Percentiles rank a stretch among this genome's conserved stretches.
Conservation (phyloP, 1,140 invertebrate species). For the Zaprionus camerounensis region DNA sequence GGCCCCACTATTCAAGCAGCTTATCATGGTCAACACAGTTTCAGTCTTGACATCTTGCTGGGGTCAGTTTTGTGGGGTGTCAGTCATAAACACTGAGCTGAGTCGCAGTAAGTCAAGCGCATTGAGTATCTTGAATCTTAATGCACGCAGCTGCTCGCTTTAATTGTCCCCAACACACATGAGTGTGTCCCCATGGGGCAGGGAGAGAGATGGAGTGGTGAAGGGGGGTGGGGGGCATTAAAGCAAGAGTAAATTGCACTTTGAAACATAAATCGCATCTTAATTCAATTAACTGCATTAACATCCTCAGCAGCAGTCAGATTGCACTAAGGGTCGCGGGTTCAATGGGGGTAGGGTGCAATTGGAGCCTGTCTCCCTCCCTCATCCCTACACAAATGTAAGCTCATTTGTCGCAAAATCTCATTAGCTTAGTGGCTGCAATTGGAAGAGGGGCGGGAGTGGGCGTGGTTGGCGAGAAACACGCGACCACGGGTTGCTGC, state of each 20-base stretch:
- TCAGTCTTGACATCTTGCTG: too few relatives aligned
- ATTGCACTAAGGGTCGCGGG: neutral
- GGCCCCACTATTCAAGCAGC: too few relatives aligned
- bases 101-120: too few relatives aligned
- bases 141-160: constrained; percentile 12
- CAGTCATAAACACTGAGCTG: neutral
- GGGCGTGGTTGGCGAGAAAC: neutral
- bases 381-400: constrained; percentile 27
- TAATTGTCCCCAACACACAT: neutral
- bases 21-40: too few relatives aligned
- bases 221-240: neutral
- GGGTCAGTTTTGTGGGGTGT: neutral
- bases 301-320: constrained; percentile 11
- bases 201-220: too few relatives aligned
- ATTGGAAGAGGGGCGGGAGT: neutral
- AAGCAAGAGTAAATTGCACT: constrained; percentile 44
- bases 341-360: neutral
- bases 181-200: too few relatives aligned
- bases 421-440: constrained; percentile 34
- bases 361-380: neutral
- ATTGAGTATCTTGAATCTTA: neutral
- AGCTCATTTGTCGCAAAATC: constrained; percentile 50
- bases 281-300: constrained; percentile 55
- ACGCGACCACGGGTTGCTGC: neutral
- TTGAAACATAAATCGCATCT: constrained; percentile 50